Evolutionary conservation across 1,140 invertebrate genomes (phyloP).

Genomic region (Pseudomyrmex pallidus): DNA sequence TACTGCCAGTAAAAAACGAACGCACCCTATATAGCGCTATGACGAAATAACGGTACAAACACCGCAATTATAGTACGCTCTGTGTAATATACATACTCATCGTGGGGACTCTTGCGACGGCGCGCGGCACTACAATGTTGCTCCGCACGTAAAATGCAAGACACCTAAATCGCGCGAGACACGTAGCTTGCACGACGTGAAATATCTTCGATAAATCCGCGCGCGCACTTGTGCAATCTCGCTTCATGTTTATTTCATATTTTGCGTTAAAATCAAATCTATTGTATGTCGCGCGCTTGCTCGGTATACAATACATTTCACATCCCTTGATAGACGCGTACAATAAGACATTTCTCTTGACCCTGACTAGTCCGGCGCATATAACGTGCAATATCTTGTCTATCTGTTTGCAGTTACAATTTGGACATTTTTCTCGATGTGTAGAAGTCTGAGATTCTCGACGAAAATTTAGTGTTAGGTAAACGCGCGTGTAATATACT

Average conservation of each 20-base stretch:
- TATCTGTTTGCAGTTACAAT: not conserved
- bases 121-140: not conserved
- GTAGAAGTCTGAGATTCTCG: conserved; percentile 4
- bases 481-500: conserved; percentile 4
- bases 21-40: conserved; percentile 20
- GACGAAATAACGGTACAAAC: conserved; percentile 40
- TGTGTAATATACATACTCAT: not conserved
- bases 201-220: conserved; percentile 3
- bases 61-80: conserved; percentile 32
- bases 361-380: no score
- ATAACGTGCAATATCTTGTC: no score
- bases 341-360: conserved; percentile 9
- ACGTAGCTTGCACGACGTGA: conserved; percentile 23
- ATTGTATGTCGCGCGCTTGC: not conserved
- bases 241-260: not conserved
- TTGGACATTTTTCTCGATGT: not conserved
- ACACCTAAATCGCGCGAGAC: conserved; percentile 11
- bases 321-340: not conserved
- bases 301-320: not conserved
- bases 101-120: not conserved
- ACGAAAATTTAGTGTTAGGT: not conserved
- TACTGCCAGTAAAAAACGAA: no score
- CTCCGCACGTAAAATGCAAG: conserved; percentile 20
- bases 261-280: not conserved
- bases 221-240: not conserved